Percentiles rank a stretch among this genome's conserved stretches.
Conservation (phyloP, 1,140 invertebrate species). For the Leptopilina clavipes region DNA sequence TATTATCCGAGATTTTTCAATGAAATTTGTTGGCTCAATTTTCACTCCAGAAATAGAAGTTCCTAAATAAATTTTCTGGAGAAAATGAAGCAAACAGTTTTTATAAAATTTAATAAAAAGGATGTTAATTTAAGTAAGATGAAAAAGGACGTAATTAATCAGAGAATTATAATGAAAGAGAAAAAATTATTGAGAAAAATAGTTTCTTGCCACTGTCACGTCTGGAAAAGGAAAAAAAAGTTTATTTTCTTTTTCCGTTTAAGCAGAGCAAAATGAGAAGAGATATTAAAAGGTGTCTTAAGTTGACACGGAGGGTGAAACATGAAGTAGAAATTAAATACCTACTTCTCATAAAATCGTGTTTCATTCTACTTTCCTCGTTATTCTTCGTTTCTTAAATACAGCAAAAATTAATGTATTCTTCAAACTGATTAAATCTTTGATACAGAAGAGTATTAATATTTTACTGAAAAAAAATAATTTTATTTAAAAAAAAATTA, state of each 20-base stretch:
- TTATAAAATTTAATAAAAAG: no score
- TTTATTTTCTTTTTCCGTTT: not conserved
- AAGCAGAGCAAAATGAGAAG: conserved; percentile 15
- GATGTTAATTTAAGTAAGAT: no score
- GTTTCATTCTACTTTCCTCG: not conserved
- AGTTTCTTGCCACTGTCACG: not conserved
- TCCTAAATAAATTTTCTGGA: no score
- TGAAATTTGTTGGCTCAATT: no score
- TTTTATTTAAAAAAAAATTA: no score
- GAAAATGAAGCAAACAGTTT: no score
- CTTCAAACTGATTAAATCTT: not conserved
- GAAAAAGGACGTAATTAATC: not conserved
- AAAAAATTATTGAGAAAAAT: conserved; percentile 4
- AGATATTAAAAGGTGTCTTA: conserved; percentile 21
- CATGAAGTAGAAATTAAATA: conserved; percentile 18
- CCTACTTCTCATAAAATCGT: not conserved
- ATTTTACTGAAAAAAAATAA: no score
- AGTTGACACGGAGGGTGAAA: conserved; percentile 14
- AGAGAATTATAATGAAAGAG: no score
- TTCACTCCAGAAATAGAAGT: no score
- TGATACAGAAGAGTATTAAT: not conserved
- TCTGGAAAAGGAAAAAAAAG: conserved; percentile 10
- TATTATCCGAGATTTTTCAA: no score
- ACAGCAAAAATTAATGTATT: no score
- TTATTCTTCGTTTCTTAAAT: not conserved